Evolutionary conservation across 2,797 vertebrate species (phyloP), one percentile per base, ranked within the genome.

Genomic region (Perdix hodgsoniae): DNA sequence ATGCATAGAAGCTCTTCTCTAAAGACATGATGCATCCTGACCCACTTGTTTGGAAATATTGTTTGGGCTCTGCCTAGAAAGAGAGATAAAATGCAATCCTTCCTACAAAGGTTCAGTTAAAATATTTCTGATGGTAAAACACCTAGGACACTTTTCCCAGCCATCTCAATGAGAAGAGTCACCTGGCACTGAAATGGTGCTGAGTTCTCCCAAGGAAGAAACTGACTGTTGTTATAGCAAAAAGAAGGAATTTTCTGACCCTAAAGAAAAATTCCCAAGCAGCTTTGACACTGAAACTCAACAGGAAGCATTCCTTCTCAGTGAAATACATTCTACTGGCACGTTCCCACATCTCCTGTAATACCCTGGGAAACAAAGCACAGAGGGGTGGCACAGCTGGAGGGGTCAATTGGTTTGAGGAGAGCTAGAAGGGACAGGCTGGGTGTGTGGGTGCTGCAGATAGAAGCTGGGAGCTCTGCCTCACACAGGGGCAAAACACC

Each of bases 381-480:
- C 66, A 29, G 8, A 23, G 52, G 6, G 1, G 42, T 35, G 37
- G 37, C 2, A 1, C 0, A 0, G 59, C 5, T 59, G 37, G 45
- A 66, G 37, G 22, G 31, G 14, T 27, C 44, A 59, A 8, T 27
- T n/a, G 75, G 16, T 35, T 49, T 72, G 66, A 37, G 52, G 57
- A 65, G 26, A 73, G 50, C 14, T 27, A 40, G 60, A 15, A 19
- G 5, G n/a, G 52, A 39, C 40, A 73, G 52, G 17, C n/a, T 63
- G 0, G 1, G 64, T 2, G 1, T 33, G 17, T 0, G 6, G 59
- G 39, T 66, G 19, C 45, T 39, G 19, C 11, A 44, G 42, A 72
- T 0, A 5, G 40, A 40, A 70, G 40, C 33, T 47, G 65, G 57
- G 37, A 50, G 52, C 42, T 80, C 60, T 59, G 60, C 35, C 37